Evolutionary conservation across 2,113 vertebrate genomes (phyloP), one percentile per base, ranked within the genome.

Genomic region (Equus quagga): DNA sequence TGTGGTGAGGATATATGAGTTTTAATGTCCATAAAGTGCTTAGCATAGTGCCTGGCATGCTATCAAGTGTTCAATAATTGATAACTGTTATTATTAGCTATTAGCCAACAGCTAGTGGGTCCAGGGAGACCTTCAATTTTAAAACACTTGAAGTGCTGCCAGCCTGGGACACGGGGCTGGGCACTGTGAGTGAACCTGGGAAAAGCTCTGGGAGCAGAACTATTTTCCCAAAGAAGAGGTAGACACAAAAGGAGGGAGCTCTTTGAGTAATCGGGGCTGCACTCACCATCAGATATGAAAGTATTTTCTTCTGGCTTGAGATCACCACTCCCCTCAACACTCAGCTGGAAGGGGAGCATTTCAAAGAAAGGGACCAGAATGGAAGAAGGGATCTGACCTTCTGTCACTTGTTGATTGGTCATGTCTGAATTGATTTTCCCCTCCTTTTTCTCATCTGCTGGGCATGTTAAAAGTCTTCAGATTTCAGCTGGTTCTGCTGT

Each of bases 381-480:
- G 60, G 65, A 72, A 56, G 54, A 46, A 19, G 28, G 60, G 23
- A 84, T 31, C 56, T 1, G n/a, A 17, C 41, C 73, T 96, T 86
- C 60, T 82, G 91, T 44, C 41, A 80, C 83, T 91, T 65, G 15
- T 31, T 83, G 69, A 67, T 62, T 36, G 89, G 78, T 91, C 85
- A 87, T 93, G 82, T 86, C n/a, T 5, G 51, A 73, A 87, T 91
- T 60, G 67, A 91, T 94, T 41, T 93, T 36, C 31, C 26, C 49
- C 56, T 72, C 69, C 49, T 56, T 44, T 31, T 93, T 58, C 58
- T 81, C 62, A 46, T 97, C 69, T 76, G 36, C 51, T 62, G 18
- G 58, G 19, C 78, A 89, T 70, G 67, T 93, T 93, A 93, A 97
- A 94, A 86, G 76, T 73, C 94, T 89, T 96, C 44, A 89, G 91